A percentile compares a stretch with the other conserved stretches of the same genome.
Evolutionary conservation across 2,797 vertebrate species (phyloP).

Genomic region (Tarsius wallacei): DNA sequence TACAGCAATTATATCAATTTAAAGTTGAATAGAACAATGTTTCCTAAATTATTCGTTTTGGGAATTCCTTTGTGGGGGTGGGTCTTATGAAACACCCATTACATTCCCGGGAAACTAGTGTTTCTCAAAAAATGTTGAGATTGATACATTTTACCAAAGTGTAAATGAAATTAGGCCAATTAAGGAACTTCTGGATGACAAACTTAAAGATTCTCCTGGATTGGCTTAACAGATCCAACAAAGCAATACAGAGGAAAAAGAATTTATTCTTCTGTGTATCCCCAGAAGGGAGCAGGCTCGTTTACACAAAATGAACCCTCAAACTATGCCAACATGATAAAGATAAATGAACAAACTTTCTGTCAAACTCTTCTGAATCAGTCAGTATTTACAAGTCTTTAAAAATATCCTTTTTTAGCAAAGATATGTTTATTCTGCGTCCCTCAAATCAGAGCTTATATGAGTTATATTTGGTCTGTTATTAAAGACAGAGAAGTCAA

Average conservation of each 20-base stretch:
- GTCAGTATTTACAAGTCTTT: not conserved
- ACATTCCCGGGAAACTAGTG: not conserved
- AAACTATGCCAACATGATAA: not conserved
- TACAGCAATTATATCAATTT: not conserved
- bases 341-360: not conserved
- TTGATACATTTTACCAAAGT: not conserved
- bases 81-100: not conserved
- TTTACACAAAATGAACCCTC: not conserved
- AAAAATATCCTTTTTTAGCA: not conserved
- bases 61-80: not conserved
- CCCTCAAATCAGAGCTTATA: not conserved
- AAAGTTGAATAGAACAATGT: not conserved
- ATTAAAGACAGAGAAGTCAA: not conserved
- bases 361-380: not conserved
- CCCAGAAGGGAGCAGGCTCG: not conserved
- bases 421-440: not conserved
- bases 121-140: not conserved
- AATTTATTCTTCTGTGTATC: not conserved
- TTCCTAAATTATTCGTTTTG: not conserved
- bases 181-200: not conserved
- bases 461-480: not conserved
- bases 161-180: conserved; percentile 8
- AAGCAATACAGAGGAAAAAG: not conserved
- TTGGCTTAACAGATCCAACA: not conserved
- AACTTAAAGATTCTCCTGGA: not conserved